These are phyloP conservation scores for Ictalurus furcatus DNA, from an alignment of 2,113 vertebrate genomes.

Conservation along the genomic window DNA sequence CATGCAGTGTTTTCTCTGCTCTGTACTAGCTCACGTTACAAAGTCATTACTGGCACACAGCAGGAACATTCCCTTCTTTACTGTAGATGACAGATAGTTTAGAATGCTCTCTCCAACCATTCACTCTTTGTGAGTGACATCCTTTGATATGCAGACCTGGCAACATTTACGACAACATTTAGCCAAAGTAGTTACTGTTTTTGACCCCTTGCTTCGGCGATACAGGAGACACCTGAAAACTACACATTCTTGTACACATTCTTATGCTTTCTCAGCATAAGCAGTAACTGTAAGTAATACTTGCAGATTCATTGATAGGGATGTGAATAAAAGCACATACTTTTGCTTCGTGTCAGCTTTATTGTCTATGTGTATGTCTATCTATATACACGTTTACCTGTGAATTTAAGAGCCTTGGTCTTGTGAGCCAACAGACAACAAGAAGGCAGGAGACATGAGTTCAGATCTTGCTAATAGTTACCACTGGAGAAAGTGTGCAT, in stretches of 20 bases:
- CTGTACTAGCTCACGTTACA: slow-evolving; percentile 11
- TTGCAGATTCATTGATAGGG: background rate
- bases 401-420: background rate
- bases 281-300: background rate
- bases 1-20: background rate
- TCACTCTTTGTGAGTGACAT: background rate
- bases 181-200: background rate
- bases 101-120: background rate
- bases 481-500: background rate
- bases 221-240: background rate
- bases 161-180: background rate
- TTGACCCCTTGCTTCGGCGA: background rate
- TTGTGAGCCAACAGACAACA: background rate
- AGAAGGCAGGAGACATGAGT: background rate
- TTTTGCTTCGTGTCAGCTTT: background rate
- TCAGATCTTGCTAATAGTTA: slow-evolving; percentile 1
- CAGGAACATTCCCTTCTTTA: slow-evolving; percentile 19
- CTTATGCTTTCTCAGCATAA: background rate
- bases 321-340: background rate
- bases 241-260: background rate
- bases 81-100: slow-evolving; percentile 16
- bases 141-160: background rate
- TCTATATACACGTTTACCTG: background rate
- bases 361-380: background rate
- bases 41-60: background rate